Evolutionary conservation across 1,140 invertebrate species (phyloP).

Genomic region (Monochamus saltuarius): DNA sequence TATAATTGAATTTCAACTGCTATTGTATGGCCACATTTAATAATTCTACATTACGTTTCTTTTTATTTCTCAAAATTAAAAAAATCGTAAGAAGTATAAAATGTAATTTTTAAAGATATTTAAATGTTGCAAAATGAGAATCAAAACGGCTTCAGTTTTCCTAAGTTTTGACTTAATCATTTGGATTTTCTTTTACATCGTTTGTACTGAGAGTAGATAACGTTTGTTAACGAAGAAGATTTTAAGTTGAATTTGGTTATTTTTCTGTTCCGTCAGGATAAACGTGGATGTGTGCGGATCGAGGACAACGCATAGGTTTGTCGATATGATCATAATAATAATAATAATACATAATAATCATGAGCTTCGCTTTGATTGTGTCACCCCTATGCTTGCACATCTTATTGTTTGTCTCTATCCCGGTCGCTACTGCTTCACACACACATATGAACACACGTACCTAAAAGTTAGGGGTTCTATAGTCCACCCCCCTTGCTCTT

Average conservation of each 20-base stretch:
- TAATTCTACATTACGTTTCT: too few species aligned
- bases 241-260: constrained; percentile 21
- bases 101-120: too few species aligned
- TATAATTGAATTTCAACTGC: too few species aligned
- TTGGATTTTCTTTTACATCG: constrained; percentile 11
- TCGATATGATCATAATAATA: constrained; percentile 41
- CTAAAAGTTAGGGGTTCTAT: too few species aligned
- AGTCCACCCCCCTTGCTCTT: too few species aligned
- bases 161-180: constrained; percentile 12
- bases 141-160: too few species aligned
- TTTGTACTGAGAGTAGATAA: too few species aligned
- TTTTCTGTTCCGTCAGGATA: constrained; percentile 54
- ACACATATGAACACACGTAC: background rate
- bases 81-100: background rate
- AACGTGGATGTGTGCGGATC: constrained; percentile 63
- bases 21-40: too few species aligned
- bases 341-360: constrained; percentile 19
- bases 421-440: constrained; percentile 5
- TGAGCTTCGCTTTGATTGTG: constrained; percentile 45
- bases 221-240: too few species aligned
- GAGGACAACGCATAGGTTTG: constrained; percentile 65
- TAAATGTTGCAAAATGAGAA: too few species aligned
- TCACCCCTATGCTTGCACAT: constrained; percentile 37
- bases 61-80: too few species aligned
- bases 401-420: constrained; percentile 7